A percentile compares a stretch with the other conserved stretches of the same genome.
Evolutionary conservation across 1,140 invertebrate species (phyloP).

Genomic region (Vollenhovia emeryi): DNA sequence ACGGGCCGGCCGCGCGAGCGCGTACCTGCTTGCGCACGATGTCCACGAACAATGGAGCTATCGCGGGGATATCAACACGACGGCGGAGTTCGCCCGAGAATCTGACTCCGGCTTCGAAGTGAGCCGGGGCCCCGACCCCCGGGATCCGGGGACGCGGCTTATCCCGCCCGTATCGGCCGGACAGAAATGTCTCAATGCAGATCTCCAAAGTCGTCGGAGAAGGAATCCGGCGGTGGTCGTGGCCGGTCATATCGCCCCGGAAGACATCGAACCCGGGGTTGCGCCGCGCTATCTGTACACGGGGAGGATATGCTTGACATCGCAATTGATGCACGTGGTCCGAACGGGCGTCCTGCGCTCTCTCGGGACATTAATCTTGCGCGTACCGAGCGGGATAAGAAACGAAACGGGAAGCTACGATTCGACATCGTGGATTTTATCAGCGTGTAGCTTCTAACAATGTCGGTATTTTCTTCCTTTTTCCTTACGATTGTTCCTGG

Average conservation of each 20-base stretch:
- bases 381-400: slow-evolving; percentile 2
- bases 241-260: slow-evolving; percentile 29
- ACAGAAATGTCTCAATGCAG: slow-evolving; percentile 78
- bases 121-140: slow-evolving; percentile 73
- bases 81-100: slow-evolving; percentile 62
- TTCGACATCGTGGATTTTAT: slow-evolving; percentile 32
- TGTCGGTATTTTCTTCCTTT: background rate
- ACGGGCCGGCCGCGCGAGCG: slow-evolving; percentile 5
- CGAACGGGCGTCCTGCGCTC: background rate
- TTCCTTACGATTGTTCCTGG: background rate
- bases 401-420: slow-evolving; percentile 4
- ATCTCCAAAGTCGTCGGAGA: slow-evolving; percentile 63
- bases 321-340: slow-evolving; percentile 33
- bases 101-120: slow-evolving; percentile 66
- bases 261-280: slow-evolving; percentile 10
- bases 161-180: slow-evolving; percentile 71
- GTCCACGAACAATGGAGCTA: slow-evolving; percentile 79
- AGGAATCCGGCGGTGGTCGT: slow-evolving; percentile 38
- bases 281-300: slow-evolving; percentile 4
- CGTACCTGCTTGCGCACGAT: slow-evolving; percentile 69
- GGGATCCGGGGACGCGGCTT: slow-evolving; percentile 70
- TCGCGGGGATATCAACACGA: slow-evolving; percentile 78
- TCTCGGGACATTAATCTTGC: slow-evolving; percentile 40
- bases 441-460: slow-evolving; percentile 1
- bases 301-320: background rate